A percentile compares a stretch with the other conserved stretches of the same genome.
Conservation (phyloP, 1,140 invertebrate genomes). For the Micrasema longulum region DNA sequence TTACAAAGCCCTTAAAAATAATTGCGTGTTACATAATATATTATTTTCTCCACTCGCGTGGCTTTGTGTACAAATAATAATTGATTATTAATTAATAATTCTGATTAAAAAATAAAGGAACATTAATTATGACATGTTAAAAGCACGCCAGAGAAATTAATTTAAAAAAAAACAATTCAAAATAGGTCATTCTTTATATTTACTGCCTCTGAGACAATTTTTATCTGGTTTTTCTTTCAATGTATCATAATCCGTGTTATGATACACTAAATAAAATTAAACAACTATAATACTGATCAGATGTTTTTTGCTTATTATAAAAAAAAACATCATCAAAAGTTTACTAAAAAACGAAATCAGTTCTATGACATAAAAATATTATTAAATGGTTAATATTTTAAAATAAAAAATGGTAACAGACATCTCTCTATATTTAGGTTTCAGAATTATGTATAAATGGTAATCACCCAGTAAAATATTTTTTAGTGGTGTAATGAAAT, state of each 20-base stretch:
- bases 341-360: not conserved
- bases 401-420: not conserved
- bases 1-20: constrained; percentile 54
- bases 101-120: constrained; percentile 46
- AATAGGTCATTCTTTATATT: not conserved
- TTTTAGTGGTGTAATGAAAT: no score
- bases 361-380: not conserved
- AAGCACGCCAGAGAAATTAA: constrained; percentile 29
- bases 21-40: constrained; percentile 47
- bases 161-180: no score
- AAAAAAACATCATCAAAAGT: not conserved
- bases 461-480: no score
- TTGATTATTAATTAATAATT: constrained; percentile 26
- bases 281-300: constrained; percentile 35
- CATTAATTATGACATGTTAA: constrained; percentile 44
- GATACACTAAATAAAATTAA: not conserved
- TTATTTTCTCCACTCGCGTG: constrained; percentile 30
- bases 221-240: constrained; percentile 13
- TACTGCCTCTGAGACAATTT: not conserved
- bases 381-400: not conserved
- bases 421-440: not conserved
- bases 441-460: no score
- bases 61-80: constrained; percentile 30
- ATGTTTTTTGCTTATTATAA: no score
- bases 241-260: not conserved